Evolutionary conservation across 2,113 vertebrate species (phyloP).

Genomic region (Mus pahari): DNA sequence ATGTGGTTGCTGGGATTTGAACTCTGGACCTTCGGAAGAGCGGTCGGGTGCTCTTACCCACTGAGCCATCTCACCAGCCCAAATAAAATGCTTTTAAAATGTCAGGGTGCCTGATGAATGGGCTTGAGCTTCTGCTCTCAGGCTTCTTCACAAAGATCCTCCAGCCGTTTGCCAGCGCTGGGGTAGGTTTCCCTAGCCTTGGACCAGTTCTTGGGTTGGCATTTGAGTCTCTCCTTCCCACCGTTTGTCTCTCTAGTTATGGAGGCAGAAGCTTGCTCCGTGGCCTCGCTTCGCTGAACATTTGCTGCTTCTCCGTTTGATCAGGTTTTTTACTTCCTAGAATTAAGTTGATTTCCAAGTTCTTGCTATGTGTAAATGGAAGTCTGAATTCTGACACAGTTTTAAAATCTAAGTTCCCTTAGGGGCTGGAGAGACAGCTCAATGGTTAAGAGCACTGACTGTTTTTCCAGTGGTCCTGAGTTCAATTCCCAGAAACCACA

Average conservation of each 20-base stretch:
- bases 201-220: too few species aligned
- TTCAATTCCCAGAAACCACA: too few species aligned
- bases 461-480: too few species aligned
- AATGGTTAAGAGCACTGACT: too few species aligned
- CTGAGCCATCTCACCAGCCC: too few species aligned
- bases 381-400: neutral
- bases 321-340: neutral
- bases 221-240: neutral
- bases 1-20: too few species aligned
- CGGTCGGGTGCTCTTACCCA: too few species aligned
- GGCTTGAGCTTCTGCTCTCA: neutral
- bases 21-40: too few species aligned
- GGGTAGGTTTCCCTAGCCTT: fast-evolving
- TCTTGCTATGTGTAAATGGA: neutral
- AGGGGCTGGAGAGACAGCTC: too few species aligned
- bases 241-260: neutral
- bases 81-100: neutral
- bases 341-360: fast-evolving
- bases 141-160: neutral
- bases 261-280: neutral
- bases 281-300: neutral
- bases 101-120: neutral
- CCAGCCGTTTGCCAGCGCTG: fast-evolving
- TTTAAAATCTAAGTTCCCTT: neutral
- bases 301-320: neutral